Evolutionary conservation across 2,888 invertebrate species (phyloP).

Genomic region (Drosophila maculinotata): DNA sequence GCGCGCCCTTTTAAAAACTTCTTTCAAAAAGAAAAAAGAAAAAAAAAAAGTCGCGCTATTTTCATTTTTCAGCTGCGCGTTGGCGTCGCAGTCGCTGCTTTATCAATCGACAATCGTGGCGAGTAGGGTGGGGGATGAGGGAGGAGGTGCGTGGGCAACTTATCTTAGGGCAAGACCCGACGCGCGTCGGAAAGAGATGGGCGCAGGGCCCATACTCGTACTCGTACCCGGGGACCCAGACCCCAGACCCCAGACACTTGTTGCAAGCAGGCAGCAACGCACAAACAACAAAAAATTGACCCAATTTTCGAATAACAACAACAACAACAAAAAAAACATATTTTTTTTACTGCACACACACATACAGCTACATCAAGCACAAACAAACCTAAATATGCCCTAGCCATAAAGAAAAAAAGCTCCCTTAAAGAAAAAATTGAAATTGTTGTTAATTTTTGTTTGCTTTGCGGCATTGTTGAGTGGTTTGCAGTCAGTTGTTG

Average conservation of each 20-base stretch:
- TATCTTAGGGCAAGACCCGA: slow-evolving; percentile 76
- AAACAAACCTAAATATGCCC: slow-evolving; percentile 73
- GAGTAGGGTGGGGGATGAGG: neutral
- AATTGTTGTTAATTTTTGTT: slow-evolving; percentile 76
- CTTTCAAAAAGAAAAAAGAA: slow-evolving; percentile 46
- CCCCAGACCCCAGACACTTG: slow-evolving; percentile 71
- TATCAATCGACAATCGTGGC: slow-evolving; percentile 51
- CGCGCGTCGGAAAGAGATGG: slow-evolving; percentile 62
- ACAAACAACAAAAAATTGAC: slow-evolving; percentile 56
- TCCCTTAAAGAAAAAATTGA: slow-evolving; percentile 74
- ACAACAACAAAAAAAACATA: slow-evolving; percentile 36
- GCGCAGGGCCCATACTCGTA: slow-evolving; percentile 37
- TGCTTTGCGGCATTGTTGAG: slow-evolving; percentile 74
- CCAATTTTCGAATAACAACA: slow-evolving; percentile 49
- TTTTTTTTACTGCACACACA: slow-evolving; percentile 56
- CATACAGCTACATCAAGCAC: slow-evolving; percentile 35
- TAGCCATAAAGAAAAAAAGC: slow-evolving; percentile 61
- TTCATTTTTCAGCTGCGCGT: slow-evolving; percentile 67
- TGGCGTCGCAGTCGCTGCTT: slow-evolving; percentile 56
- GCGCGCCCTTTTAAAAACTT: slow-evolving; percentile 72
- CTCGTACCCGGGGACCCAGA: slow-evolving; percentile 29
- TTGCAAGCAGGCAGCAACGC: slow-evolving; percentile 63
- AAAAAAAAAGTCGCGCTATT: slow-evolving; percentile 37
- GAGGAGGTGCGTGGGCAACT: slow-evolving; percentile 47
- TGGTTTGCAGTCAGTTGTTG: slow-evolving; percentile 57